Evolutionary conservation across 2,888 invertebrate species (phyloP).

Genomic region (Euzetes globulus): DNA sequence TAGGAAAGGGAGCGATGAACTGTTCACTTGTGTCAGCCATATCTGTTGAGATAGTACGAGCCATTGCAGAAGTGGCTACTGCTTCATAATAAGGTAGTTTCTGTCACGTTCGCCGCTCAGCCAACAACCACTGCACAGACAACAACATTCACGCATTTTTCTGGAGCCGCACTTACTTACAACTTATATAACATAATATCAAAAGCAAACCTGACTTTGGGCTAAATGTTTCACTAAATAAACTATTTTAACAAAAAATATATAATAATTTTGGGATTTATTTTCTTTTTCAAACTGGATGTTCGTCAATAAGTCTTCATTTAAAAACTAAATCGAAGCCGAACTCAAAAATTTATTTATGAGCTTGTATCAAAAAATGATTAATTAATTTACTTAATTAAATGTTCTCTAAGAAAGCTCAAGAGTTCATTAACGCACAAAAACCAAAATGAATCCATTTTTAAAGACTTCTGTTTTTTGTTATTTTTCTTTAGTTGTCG

Average conservation of each 20-base stretch:
- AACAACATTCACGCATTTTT: conserved; percentile 12
- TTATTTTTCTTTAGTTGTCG: too few species aligned
- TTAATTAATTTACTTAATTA: not conserved
- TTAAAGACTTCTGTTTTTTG: too few species aligned
- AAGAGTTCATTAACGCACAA: not conserved
- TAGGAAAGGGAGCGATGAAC: not conserved
- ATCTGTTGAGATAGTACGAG: not conserved
- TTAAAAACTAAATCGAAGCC: not conserved
- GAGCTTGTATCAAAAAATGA: not conserved
- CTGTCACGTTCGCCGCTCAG: not conserved
- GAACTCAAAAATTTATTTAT: not conserved
- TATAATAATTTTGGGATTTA: not conserved
- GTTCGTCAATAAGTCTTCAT: too few species aligned
- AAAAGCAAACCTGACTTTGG: not conserved
- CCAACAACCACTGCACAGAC: not conserved
- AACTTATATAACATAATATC: not conserved
- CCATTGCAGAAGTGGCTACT: not conserved
- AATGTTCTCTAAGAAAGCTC: not conserved
- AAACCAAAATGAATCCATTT: not conserved
- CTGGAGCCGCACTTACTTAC: not conserved
- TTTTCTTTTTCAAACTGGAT: not conserved
- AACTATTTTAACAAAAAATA: not conserved
- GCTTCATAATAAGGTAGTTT: conserved; percentile 22
- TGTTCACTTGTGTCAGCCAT: not conserved
- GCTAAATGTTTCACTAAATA: conserved; percentile 14